Evolutionary conservation across 2,888 invertebrate species (phyloP).

Genomic region (Copidosoma aretas): DNA sequence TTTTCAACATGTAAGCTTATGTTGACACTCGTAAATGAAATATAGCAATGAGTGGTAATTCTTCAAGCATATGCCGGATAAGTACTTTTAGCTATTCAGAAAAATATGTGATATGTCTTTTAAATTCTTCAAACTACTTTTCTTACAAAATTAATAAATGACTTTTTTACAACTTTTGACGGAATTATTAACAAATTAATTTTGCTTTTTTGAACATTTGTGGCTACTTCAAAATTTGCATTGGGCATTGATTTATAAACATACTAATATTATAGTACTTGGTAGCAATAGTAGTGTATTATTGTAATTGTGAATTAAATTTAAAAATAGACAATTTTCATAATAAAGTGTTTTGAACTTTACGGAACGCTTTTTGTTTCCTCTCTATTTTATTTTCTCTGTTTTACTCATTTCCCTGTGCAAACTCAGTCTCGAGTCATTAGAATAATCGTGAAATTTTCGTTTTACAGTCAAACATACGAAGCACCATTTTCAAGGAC

Average conservation of each 20-base stretch:
- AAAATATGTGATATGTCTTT: too few relatives aligned
- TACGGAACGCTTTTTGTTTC: not conserved
- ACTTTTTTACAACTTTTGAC: not conserved
- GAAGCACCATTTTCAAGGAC: constrained; percentile 66
- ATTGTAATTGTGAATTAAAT: too few relatives aligned
- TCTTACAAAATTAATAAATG: not conserved
- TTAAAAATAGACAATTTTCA: too few relatives aligned
- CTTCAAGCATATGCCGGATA: too few relatives aligned
- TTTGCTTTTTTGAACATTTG: constrained; percentile 28
- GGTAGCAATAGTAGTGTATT: too few relatives aligned
- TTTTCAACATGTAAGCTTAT: too few relatives aligned
- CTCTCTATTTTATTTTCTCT: not conserved
- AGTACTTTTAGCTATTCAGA: too few relatives aligned
- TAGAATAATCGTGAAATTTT: not conserved
- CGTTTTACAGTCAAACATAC: constrained; percentile 61
- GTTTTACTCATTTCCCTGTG: not conserved
- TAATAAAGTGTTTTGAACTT: not conserved
- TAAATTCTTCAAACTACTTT: not conserved
- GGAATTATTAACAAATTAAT: not conserved
- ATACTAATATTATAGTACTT: constrained; percentile 9
- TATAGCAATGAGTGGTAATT: too few relatives aligned
- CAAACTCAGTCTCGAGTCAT: not conserved
- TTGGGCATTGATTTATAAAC: constrained; percentile 29
- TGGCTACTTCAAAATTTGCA: constrained; percentile 25
- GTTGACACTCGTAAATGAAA: too few relatives aligned